Conservation (phyloP, 2,113 vertebrate species). For the Phaetusa simplex region DNA sequence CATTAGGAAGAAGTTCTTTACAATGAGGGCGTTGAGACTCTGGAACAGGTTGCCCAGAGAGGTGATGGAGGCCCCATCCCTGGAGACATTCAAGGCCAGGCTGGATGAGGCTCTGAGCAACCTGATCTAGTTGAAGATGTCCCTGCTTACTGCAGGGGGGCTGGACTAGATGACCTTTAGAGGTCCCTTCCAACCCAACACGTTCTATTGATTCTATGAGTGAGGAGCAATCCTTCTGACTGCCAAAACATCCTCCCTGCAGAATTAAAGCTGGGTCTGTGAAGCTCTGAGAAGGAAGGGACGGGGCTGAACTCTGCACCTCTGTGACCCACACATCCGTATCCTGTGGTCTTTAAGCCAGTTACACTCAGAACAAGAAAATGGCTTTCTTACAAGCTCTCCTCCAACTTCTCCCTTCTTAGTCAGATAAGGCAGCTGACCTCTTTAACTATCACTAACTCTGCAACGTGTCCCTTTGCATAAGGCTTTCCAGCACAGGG, state of each 20-base stretch:
- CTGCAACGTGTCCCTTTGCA: background rate
- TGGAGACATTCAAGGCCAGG: too few relatives aligned
- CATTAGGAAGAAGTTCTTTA: too few relatives aligned
- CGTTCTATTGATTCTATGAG: background rate
- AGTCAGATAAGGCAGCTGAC: background rate
- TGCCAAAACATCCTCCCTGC: accelerated
- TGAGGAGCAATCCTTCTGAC: background rate
- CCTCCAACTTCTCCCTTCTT: background rate
- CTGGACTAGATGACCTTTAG: too few relatives aligned
- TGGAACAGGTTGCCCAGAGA: too few relatives aligned
- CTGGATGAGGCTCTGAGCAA: too few relatives aligned
- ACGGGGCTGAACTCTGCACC: background rate
- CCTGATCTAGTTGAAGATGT: too few relatives aligned
- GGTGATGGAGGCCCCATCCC: too few relatives aligned
- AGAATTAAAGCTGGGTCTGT: background rate
- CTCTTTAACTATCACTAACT: background rate
- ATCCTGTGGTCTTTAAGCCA: background rate
- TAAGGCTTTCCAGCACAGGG: background rate
- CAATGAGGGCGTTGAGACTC: too few relatives aligned
- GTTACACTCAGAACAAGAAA: background rate
- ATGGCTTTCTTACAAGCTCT: background rate
- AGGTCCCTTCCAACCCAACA: too few relatives aligned
- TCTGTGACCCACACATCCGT: background rate
- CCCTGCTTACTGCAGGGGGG: too few relatives aligned
- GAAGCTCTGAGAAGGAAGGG: background rate